Evolutionary conservation across 2,797 vertebrate species (phyloP).

Genomic region (Pipistrellus pipistrellus): DNA sequence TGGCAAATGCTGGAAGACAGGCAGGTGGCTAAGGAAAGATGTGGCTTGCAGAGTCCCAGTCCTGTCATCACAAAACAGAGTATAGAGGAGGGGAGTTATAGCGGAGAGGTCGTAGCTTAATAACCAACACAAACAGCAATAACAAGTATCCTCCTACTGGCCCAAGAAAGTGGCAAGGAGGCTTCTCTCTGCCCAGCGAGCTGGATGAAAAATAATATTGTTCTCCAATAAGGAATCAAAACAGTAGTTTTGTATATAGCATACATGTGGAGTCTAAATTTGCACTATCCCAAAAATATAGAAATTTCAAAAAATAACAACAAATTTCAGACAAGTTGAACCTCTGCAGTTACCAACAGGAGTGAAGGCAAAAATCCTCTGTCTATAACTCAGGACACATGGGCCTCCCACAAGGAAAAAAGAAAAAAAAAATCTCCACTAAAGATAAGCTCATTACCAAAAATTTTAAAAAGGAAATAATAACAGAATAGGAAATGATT

Average conservation of each 20-base stretch:
- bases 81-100: neutral
- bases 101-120: fast-evolving
- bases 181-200: neutral
- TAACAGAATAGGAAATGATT: neutral
- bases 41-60: neutral
- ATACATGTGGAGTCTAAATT: neutral
- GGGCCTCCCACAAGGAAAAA: neutral
- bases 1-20: neutral
- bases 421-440: neutral
- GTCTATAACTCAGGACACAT: neutral
- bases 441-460: neutral
- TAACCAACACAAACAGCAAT: neutral
- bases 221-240: neutral
- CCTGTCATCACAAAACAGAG: neutral
- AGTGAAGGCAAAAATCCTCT: neutral
- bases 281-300: neutral
- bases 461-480: neutral
- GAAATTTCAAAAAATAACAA: slow-evolving; percentile 12
- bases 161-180: neutral
- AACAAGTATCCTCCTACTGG: neutral
- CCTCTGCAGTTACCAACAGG: neutral
- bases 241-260: neutral
- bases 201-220: neutral
- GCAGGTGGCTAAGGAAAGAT: neutral
- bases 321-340: neutral